Conservation (phyloP, 2,113 vertebrate genomes). For the Carassius auratus region DNA sequence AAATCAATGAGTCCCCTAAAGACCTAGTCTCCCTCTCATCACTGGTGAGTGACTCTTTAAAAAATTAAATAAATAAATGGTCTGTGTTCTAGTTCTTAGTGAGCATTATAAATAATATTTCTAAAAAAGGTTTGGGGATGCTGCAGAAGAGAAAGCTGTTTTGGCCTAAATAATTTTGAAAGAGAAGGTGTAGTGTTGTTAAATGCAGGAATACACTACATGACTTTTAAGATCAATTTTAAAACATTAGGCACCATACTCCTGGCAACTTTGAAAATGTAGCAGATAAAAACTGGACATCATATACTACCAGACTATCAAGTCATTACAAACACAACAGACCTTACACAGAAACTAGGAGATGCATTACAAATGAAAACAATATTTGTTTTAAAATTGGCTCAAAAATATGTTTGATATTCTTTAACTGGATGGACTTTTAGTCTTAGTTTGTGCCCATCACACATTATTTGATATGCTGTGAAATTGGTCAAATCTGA, state of each 20-base stretch:
- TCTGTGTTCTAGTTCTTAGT: not conserved
- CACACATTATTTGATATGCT: not conserved
- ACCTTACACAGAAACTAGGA: too few species aligned
- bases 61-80: too few species aligned
- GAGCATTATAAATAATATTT: not conserved
- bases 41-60: constrained; percentile 79
- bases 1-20: constrained; percentile 75
- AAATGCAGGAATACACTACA: not conserved
- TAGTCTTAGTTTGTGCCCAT: not conserved
- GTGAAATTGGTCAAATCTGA: not conserved
- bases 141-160: constrained; percentile 9
- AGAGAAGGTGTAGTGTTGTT: not conserved
- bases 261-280: not conserved
- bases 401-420: too few species aligned
- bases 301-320: too few species aligned
- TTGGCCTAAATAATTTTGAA: not conserved
- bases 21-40: constrained; percentile 87
- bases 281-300: not conserved
- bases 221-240: not conserved
- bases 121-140: not conserved
- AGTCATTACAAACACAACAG: too few species aligned
- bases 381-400: not conserved
- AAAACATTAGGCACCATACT: not conserved
- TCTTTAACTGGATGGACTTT: not conserved
- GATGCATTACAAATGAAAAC: too few species aligned